A percentile compares a stretch with the other conserved stretches of the same genome.
These are phyloP conservation scores for Malurus melanocephalus DNA, from an alignment of 2,113 vertebrate species.

Conservation along the genomic window DNA sequence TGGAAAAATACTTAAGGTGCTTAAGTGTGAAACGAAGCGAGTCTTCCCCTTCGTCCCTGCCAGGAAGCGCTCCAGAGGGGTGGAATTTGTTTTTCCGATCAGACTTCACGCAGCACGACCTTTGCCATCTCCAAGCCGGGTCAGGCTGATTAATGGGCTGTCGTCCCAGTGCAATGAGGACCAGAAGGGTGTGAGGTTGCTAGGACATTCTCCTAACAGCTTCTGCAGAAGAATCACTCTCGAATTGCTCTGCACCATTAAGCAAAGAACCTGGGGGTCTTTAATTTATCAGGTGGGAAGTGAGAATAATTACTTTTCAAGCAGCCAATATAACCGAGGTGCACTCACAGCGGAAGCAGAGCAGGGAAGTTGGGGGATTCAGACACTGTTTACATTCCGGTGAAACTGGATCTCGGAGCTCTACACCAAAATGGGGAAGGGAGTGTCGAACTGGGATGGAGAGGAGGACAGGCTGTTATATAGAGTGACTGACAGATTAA, in stretches of 20 bases:
- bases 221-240: slow-evolving; percentile 40
- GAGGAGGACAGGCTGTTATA: slow-evolving; percentile 56
- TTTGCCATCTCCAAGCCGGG: slow-evolving; percentile 48
- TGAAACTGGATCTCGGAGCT: slow-evolving; percentile 50
- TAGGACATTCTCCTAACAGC: slow-evolving; percentile 11
- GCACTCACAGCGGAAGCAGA: slow-evolving; percentile 43
- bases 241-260: slow-evolving; percentile 14
- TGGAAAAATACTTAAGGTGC: slow-evolving; percentile 54
- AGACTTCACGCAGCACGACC: slow-evolving; percentile 6
- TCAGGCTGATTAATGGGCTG: slow-evolving; percentile 33
- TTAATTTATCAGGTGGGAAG: slow-evolving; percentile 52
- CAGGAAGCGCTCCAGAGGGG: slow-evolving; percentile 25
- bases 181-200: not conserved
- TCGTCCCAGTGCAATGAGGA: slow-evolving; percentile 17
- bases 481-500: slow-evolving; percentile 65
- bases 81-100: slow-evolving; percentile 59
- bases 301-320: slow-evolving; percentile 57
- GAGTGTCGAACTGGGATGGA: slow-evolving; percentile 17
- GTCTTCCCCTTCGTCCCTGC: not conserved
- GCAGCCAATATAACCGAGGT: not conserved
- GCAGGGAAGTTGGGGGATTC: slow-evolving; percentile 24
- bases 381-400: slow-evolving; percentile 57
- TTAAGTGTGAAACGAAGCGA: slow-evolving; percentile 51
- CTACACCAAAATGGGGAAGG: slow-evolving; percentile 18
- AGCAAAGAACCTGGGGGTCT: slow-evolving; percentile 46